Conservation (phyloP, 1,140 invertebrate genomes). For the Geopemphigus sp. region DNA sequence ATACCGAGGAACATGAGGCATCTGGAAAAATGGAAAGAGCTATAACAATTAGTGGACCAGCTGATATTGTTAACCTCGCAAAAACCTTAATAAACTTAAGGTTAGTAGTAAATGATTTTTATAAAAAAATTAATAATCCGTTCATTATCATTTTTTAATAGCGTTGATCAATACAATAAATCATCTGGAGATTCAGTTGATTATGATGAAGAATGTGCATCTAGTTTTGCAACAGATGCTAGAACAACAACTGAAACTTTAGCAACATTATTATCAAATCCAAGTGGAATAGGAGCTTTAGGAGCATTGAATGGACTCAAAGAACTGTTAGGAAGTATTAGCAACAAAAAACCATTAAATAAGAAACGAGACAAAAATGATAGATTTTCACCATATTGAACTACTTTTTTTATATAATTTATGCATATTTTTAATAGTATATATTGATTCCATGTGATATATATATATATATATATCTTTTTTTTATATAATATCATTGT, state of each 20-base stretch:
- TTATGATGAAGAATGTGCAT: constrained; percentile 37
- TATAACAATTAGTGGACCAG: constrained; percentile 66
- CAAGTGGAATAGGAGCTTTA: constrained; percentile 36
- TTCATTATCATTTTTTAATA: not conserved
- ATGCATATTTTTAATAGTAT: not conserved
- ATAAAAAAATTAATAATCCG: not conserved
- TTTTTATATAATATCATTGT: constrained; percentile 18
- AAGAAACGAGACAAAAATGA: constrained; percentile 42
- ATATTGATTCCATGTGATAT: not conserved
- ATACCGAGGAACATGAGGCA: constrained; percentile 63
- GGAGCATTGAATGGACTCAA: constrained; percentile 37
- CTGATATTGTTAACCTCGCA: constrained; percentile 67
- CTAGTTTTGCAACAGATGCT: constrained; percentile 16
- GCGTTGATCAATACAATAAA: constrained; percentile 48
- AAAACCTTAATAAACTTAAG: constrained; percentile 70
- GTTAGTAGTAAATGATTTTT: constrained; percentile 59
- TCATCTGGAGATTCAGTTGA: constrained; percentile 30
- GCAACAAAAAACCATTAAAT: constrained; percentile 31
- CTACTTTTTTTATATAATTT: not conserved
- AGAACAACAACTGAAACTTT: constrained; percentile 41
- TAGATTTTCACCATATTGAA: constrained; percentile 45
- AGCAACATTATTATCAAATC: constrained; percentile 43
- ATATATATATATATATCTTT: not conserved
- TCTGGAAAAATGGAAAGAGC: constrained; percentile 58
- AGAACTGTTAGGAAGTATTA: constrained; percentile 43